These are phyloP conservation scores for Zoanthus sansibaricus DNA, from an alignment of 92 coral and sea anemone genomes.

Conservation along the genomic window DNA sequence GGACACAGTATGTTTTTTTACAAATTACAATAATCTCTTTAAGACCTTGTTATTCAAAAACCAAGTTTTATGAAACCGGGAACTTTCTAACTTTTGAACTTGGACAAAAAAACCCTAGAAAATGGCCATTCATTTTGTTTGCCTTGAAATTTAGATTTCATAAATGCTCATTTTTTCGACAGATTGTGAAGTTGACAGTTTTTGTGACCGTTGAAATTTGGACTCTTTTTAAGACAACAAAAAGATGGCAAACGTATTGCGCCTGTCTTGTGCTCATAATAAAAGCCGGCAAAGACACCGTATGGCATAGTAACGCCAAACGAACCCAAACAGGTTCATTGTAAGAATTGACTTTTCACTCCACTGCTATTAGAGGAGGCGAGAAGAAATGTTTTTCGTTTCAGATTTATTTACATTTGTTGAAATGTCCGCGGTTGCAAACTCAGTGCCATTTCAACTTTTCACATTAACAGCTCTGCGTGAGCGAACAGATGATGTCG, in stretches of 20 bases:
- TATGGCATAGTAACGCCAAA: slow-evolving; percentile 41
- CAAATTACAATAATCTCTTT: slow-evolving; percentile 7
- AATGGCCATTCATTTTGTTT: too few species aligned
- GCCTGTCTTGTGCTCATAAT: background rate
- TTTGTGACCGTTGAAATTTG: too few species aligned
- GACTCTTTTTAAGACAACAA: background rate
- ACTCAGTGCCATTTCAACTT: slow-evolving; percentile 13
- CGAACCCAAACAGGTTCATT: slow-evolving; percentile 9
- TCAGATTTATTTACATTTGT: slow-evolving; percentile 25
- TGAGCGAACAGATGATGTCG: slow-evolving; percentile 13
- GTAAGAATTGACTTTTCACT: slow-evolving; percentile 33
- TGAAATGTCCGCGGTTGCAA: slow-evolving; percentile 32
- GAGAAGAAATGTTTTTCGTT: slow-evolving; percentile 14
- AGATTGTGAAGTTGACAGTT: too few species aligned
- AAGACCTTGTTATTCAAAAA: too few species aligned
- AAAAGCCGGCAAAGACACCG: slow-evolving; percentile 35
- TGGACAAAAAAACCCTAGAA: too few species aligned
- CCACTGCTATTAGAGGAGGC: slow-evolving; percentile 19
- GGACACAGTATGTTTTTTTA: slow-evolving; percentile 4
- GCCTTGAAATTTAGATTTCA: too few species aligned
- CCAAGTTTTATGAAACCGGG: too few species aligned
- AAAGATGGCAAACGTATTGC: background rate
- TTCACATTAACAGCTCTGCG: slow-evolving; percentile 53
- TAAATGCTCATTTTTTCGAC: too few species aligned
- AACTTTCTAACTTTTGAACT: too few species aligned